Evolutionary conservation across 2,113 vertebrate genomes (phyloP).

Genomic region (Hyla sarda): DNA sequence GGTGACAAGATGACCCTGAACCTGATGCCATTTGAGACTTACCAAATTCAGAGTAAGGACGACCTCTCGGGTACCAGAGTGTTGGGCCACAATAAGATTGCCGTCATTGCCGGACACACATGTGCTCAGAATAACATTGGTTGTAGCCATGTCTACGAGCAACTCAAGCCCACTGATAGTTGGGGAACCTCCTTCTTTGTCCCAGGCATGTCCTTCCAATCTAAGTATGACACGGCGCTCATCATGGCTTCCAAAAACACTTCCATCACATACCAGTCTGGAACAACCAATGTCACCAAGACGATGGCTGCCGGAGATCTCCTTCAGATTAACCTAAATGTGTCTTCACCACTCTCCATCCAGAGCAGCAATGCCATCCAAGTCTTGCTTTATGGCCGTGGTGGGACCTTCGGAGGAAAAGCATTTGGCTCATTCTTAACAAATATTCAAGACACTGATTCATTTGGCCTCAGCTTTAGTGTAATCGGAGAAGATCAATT

Average conservation of each 20-base stretch:
- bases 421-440: background rate
- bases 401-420: background rate
- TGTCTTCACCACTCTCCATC: background rate
- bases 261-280: slow-evolving; percentile 55
- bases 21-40: slow-evolving; percentile 69
- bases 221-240: slow-evolving; percentile 36
- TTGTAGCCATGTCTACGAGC: slow-evolving; percentile 75
- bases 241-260: slow-evolving; percentile 68
- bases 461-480: background rate
- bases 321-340: background rate
- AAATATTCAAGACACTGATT: background rate
- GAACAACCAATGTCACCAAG: background rate
- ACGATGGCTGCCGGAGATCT: background rate
- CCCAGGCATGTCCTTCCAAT: slow-evolving; percentile 66
- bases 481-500: background rate
- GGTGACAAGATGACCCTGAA: slow-evolving; percentile 57
- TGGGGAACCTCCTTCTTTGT: slow-evolving; percentile 75
- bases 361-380: background rate
- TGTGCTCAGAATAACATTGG: slow-evolving; percentile 64
- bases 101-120: slow-evolving; percentile 71
- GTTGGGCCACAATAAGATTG: slow-evolving; percentile 62
- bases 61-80: slow-evolving; percentile 71
- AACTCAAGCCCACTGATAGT: slow-evolving; percentile 67
- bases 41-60: slow-evolving; percentile 66
- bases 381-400: slow-evolving; percentile 8